Evolutionary conservation across 2,113 vertebrate species (phyloP).

Genomic region (Telmatochromis sp.): DNA sequence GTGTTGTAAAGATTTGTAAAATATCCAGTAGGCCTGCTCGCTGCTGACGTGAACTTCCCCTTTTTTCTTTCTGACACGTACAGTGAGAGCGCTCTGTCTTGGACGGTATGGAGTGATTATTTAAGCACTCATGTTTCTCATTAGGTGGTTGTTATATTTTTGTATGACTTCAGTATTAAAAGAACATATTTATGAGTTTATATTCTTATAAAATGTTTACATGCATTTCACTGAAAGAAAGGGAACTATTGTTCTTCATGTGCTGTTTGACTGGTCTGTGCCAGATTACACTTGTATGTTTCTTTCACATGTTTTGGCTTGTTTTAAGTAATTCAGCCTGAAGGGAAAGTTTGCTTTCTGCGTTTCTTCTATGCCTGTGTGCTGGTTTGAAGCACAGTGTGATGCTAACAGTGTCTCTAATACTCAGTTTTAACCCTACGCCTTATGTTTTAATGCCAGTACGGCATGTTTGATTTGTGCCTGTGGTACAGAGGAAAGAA

Average conservation of each 20-base stretch:
- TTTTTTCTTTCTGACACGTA: neutral
- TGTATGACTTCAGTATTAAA: slow-evolving; percentile 49
- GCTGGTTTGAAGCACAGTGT: neutral
- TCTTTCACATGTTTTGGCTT: neutral
- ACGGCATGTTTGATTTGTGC: slow-evolving; percentile 55
- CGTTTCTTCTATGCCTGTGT: neutral
- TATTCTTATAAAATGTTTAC: slow-evolving; percentile 48
- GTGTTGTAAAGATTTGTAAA: neutral
- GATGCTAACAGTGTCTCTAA: neutral
- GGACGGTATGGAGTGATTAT: neutral
- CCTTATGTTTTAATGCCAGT: slow-evolving; percentile 52
- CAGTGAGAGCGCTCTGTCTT: neutral
- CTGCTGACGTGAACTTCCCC: neutral
- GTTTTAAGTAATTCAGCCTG: neutral
- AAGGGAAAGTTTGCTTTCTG: neutral
- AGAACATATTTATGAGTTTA: slow-evolving; percentile 50
- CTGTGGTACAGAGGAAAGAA: slow-evolving; percentile 47
- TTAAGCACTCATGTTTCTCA: slow-evolving; percentile 31
- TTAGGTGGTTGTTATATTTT: slow-evolving; percentile 44
- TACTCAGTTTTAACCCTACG: slow-evolving; percentile 18
- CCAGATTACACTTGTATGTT: neutral
- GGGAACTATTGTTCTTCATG: neutral
- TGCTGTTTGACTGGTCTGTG: neutral
- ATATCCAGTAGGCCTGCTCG: neutral
- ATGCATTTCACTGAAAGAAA: neutral